Base-by-base conservation (phyloP, 2,888 invertebrate genomes). In the Sinodicranocentrus sp. region DNA sequence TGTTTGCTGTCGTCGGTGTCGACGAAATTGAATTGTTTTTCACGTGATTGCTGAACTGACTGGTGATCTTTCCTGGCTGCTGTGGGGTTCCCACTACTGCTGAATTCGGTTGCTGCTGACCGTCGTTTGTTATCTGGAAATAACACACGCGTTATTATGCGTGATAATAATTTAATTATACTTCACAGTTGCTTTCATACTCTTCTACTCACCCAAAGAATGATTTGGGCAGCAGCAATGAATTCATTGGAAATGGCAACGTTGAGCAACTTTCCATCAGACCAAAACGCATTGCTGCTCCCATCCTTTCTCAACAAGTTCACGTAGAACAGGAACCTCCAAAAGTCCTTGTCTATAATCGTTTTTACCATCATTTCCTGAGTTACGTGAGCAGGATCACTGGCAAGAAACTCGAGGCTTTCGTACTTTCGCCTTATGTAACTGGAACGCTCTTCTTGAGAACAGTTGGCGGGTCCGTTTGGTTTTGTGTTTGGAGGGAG, bases 371-470 rank as follows among this genome's bases (percentile, higher is more conserved):
- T 67, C 57, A 72, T 68, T 19, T 84, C 79, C 28, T 71, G 57
- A 6, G 57, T 84, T 10, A 73, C 72, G 19, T 61, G 54, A 10
- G 39, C 2, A 17, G 76, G 70, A 2, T 77, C 70, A 6, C 6
- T 21, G 0, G 84, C 79, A 0, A 84, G 73, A 33, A 84, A 84
- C 63, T 79, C 78, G 6, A 84, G 70, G n/a, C 54, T 33, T 17
- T 84, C 79, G 48, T 84, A 84, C 44, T 84, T 84, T 28, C 78
- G 39, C 28, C 72, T 48, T 23, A 80, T 80, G 21, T 65, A 80
- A 0, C 19, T 65, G 0, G 73, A 79, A 25, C 79, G 54, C 54
- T 84, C 84, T 21, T 79, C 79, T 21, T n/a, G 33, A 1, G 84
- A 26, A 21, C 78, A 79, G 21, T 2, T 73, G 2, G 19, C 10